phyloP scores from a whole-genome alignment of 2,797 vertebrate species.

The Enteromius treurensis region DNA sequence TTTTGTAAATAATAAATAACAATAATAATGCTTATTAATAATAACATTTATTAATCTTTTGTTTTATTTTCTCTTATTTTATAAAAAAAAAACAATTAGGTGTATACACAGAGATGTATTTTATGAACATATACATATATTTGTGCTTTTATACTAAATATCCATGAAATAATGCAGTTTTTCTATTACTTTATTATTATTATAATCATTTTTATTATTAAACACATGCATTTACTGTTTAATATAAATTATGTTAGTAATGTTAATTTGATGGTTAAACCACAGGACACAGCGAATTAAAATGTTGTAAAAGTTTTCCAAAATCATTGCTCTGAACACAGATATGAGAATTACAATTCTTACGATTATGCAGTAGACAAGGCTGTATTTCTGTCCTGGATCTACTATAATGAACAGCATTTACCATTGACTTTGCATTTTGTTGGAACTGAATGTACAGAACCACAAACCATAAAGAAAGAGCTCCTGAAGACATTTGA shows the following conservation, averaged over 20 bases:
- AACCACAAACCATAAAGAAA: constrained; percentile 10
- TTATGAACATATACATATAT: too few relatives aligned
- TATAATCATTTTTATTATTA: too few relatives aligned
- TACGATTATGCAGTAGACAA: neutral
- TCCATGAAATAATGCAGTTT: too few relatives aligned
- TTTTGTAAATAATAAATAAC: too few relatives aligned
- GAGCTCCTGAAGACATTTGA: constrained; percentile 39
- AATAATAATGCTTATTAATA: too few relatives aligned
- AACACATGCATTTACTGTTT: neutral
- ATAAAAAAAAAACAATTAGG: too few relatives aligned
- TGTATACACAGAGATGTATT: too few relatives aligned
- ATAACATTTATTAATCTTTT: too few relatives aligned
- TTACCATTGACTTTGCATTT: neutral
- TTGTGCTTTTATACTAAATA: too few relatives aligned
- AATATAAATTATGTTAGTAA: neutral
- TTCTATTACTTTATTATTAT: too few relatives aligned
- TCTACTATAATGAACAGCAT: neutral
- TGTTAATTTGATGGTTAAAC: neutral
- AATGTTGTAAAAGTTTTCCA: neutral
- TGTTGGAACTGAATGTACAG: neutral
- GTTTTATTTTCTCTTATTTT: too few relatives aligned
- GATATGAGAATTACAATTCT: neutral
- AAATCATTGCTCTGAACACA: neutral
- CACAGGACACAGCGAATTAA: neutral
- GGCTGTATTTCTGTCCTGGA: neutral